Evolutionary conservation across 1,140 invertebrate genomes (phyloP).

Genomic region (Onthophagus taurus): DNA sequence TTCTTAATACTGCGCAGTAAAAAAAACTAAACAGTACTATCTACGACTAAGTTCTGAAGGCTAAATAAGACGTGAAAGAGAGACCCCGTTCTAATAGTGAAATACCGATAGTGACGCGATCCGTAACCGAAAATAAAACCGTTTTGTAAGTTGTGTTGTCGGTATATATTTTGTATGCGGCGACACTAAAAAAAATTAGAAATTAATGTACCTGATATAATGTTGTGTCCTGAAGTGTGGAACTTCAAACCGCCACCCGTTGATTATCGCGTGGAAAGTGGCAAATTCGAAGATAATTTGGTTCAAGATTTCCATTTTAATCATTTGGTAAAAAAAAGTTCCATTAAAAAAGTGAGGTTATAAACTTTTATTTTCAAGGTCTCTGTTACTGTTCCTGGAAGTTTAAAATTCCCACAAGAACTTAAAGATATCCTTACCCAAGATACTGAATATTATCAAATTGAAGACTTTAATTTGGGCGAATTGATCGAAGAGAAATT

Average conservation of each 20-base stretch:
- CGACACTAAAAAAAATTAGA: no score
- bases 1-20: no score
- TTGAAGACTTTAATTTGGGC: conserved; percentile 35
- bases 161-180: conserved; percentile 3
- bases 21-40: no score
- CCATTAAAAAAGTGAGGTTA: neutral
- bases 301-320: conserved; percentile 39
- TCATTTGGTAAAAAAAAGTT: conserved; percentile 39
- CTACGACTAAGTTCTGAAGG: no score
- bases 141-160: conserved; percentile 5
- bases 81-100: no score
- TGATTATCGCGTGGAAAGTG: conserved; percentile 28
- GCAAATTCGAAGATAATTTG: conserved; percentile 21
- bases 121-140: no score
- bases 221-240: conserved; percentile 48
- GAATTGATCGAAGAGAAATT: conserved; percentile 44
- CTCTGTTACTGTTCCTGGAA: conserved; percentile 45
- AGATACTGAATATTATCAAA: conserved; percentile 48
- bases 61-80: no score
- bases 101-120: no score
- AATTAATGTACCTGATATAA: no score
- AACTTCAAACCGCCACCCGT: conserved; percentile 40
- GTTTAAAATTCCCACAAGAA: conserved; percentile 34
- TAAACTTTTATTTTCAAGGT: conserved; percentile 36
- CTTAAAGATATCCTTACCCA: conserved; percentile 35